A percentile compares a stretch with the other conserved stretches of the same genome.
These are phyloP conservation scores for Yponomeuta plumbellus DNA, from an alignment of 2,888 invertebrate species.

Conservation along the genomic window DNA sequence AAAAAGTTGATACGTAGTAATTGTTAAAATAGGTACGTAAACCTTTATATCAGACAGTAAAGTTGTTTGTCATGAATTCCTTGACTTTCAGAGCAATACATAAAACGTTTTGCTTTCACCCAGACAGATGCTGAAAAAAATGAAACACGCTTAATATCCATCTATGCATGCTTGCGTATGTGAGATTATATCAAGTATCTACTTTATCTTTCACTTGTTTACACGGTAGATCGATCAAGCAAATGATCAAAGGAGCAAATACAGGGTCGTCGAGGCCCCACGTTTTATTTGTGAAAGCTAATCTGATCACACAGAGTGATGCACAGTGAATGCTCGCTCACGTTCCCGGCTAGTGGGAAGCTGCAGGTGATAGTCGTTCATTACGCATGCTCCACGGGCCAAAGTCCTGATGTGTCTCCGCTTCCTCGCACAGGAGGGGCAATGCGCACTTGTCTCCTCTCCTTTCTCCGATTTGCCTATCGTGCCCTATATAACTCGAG, in stretches of 20 bases:
- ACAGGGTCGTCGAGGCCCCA: not conserved
- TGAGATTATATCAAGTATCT: not conserved
- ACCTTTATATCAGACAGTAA: too few species aligned
- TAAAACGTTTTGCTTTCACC: too few species aligned
- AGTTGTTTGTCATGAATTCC: too few species aligned
- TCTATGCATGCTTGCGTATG: not conserved
- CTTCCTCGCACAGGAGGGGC: not conserved
- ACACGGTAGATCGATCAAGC: slow-evolving; percentile 14
- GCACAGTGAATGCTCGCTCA: slow-evolving; percentile 4
- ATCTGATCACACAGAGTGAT: slow-evolving; percentile 14
- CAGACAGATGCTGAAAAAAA: too few species aligned
- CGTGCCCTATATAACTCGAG: not conserved
- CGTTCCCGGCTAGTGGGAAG: slow-evolving; percentile 11
- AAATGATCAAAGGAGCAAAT: slow-evolving; percentile 15
- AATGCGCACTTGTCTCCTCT: not conserved
- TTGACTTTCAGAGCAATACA: too few species aligned
- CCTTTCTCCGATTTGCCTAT: not conserved
- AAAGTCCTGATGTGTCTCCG: not conserved
- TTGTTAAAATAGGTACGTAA: too few species aligned
- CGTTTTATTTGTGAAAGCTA: slow-evolving; percentile 15
- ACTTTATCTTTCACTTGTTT: slow-evolving; percentile 10
- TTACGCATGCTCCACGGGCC: slow-evolving; percentile 8
- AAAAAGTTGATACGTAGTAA: too few species aligned
- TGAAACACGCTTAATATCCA: not conserved
- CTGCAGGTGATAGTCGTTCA: slow-evolving; percentile 12